A percentile compares a stretch with the other conserved stretches of the same genome.
These are phyloP conservation scores for Eupithecia subfuscata DNA, from an alignment of 2,888 invertebrate species.

Conservation along the genomic window DNA sequence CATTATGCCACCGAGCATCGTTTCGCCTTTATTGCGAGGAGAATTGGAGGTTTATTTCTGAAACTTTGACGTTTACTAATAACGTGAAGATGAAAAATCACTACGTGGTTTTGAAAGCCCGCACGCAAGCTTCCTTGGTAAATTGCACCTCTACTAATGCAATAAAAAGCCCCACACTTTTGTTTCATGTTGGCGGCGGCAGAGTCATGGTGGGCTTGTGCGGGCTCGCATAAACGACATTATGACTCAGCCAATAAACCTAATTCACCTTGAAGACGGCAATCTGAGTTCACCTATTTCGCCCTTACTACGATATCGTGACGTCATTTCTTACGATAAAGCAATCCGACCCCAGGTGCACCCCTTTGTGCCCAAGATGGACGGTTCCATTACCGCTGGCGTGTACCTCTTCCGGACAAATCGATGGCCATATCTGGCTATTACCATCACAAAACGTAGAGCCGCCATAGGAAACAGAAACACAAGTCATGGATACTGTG, in stretches of 20 bases:
- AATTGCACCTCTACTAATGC: background rate
- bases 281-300: background rate
- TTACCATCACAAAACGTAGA: conserved; percentile 27
- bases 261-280: background rate
- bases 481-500: conserved; percentile 16
- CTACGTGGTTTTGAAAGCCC: background rate
- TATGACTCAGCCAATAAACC: background rate
- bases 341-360: background rate
- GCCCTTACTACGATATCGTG: background rate
- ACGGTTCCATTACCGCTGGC: conserved; percentile 1
- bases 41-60: conserved; percentile 15
- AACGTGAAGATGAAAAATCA: background rate
- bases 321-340: background rate
- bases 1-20: conserved; percentile 29
- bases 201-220: background rate
- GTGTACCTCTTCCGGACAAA: conserved; percentile 2
- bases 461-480: background rate
- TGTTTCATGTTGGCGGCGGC: no score
- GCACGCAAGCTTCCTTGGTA: background rate
- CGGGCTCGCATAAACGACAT: background rate
- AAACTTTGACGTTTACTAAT: background rate
- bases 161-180: background rate
- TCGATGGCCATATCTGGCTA: conserved; percentile 24
- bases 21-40: conserved; percentile 14
- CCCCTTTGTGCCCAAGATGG: background rate